Conservation (phyloP, 1,140 invertebrate genomes). For the Ditylenchus dipsaci region DNA sequence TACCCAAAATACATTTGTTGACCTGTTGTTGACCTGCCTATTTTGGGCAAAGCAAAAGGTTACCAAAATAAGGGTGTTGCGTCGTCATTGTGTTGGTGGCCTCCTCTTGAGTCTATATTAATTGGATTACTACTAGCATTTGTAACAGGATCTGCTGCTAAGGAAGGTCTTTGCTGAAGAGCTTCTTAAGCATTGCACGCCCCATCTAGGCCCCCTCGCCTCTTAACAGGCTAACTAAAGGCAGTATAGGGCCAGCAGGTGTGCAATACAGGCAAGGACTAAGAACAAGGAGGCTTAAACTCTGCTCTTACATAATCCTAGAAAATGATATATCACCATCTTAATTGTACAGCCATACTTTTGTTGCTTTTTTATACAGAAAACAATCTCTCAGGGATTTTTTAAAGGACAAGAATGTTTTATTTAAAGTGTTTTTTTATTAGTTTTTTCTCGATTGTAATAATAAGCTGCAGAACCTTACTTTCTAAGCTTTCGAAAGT, state of each 20-base stretch:
- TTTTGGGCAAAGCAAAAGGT: background rate
- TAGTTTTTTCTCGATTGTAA: too few relatives aligned
- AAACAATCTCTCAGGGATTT: too few relatives aligned
- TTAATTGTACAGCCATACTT: too few relatives aligned
- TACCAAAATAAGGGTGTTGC: too few relatives aligned
- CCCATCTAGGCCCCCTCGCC: background rate
- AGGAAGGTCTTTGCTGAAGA: background rate
- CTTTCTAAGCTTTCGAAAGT: too few relatives aligned
- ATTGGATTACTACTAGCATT: background rate
- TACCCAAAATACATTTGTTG: too few relatives aligned
- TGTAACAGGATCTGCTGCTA: background rate
- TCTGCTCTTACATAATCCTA: conserved; percentile 1
- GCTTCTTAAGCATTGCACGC: background rate
- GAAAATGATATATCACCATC: background rate
- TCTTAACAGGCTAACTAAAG: background rate
- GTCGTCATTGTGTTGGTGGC: background rate
- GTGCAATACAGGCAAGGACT: background rate
- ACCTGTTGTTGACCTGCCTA: background rate
- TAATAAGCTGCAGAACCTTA: too few relatives aligned
- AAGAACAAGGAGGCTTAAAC: background rate
- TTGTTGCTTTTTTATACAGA: too few relatives aligned
- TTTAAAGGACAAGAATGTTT: too few relatives aligned
- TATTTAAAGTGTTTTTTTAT: too few relatives aligned
- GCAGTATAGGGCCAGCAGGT: background rate
- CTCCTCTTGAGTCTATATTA: background rate